Conservation (phyloP, 1,140 invertebrate species). For the Lineus longissimus region DNA sequence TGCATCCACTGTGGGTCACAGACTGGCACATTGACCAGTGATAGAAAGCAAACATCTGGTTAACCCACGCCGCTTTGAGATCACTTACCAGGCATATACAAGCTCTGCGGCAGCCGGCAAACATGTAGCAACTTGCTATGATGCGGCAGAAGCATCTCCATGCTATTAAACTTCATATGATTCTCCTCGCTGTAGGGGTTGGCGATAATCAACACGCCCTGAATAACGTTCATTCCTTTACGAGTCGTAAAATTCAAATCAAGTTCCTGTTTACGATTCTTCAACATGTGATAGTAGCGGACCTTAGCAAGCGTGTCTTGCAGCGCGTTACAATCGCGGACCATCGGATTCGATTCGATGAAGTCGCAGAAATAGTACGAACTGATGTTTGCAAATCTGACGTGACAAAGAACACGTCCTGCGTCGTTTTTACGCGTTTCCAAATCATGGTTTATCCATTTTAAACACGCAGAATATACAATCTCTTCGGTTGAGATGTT, state of each 20-base stretch:
- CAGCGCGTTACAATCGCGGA: constrained; percentile 36
- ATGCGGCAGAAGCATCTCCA: constrained; percentile 43
- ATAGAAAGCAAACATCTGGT: too few relatives aligned
- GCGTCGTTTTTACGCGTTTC: constrained; percentile 29
- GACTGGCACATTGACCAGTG: too few relatives aligned
- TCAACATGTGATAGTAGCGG: constrained; percentile 44
- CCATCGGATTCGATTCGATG: constrained; percentile 53
- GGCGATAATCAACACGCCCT: constrained; percentile 47
- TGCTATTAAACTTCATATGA: constrained; percentile 45
- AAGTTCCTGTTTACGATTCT: constrained; percentile 46
- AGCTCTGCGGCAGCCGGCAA: constrained; percentile 47
- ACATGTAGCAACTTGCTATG: constrained; percentile 42
- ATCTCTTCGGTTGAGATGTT: constrained; percentile 59
- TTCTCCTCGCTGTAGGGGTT: constrained; percentile 49
- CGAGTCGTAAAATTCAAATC: constrained; percentile 42
- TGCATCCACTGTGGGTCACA: too few relatives aligned
- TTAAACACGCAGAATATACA: constrained; percentile 59
- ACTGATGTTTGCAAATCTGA: constrained; percentile 59
- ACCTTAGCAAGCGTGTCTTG: constrained; percentile 31
- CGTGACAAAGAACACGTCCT: constrained; percentile 57
- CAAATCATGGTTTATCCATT: constrained; percentile 57
- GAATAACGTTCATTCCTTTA: constrained; percentile 41
- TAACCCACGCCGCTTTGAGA: too few relatives aligned
- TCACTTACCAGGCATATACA: constrained; percentile 45
- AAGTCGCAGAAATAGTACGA: constrained; percentile 63